Percentiles rank a stretch among this genome's conserved stretches.
phyloP scores from a whole-genome alignment of 2,797 vertebrate genomes.

The Schizopygopsis malacanthus region DNA sequence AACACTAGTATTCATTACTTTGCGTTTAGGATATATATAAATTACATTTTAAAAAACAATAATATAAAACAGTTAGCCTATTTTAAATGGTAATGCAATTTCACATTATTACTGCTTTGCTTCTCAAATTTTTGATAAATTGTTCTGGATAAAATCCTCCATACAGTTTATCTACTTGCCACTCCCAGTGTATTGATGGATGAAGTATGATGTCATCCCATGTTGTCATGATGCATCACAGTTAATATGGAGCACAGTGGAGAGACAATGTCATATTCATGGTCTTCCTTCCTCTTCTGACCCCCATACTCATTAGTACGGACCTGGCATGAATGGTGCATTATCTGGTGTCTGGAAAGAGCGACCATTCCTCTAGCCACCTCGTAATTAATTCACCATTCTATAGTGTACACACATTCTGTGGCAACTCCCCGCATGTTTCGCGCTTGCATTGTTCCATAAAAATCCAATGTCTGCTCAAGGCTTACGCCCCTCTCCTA shows the following conservation, averaged over 20 bases:
- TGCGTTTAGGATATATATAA: neutral
- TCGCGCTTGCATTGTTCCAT: conserved; percentile 7
- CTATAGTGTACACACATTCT: conserved; percentile 46
- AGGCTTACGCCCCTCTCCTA: conserved; percentile 39
- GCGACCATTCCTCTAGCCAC: conserved; percentile 26
- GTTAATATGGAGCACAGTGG: conserved; percentile 58
- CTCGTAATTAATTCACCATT: conserved; percentile 53
- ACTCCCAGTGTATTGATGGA: conserved; percentile 34
- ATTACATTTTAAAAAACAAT: neutral
- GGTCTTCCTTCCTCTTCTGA: conserved; percentile 44
- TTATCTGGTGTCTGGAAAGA: conserved; percentile 52
- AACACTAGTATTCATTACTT: neutral
- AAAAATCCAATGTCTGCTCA: conserved; percentile 34
- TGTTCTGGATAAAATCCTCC: neutral
- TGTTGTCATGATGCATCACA: neutral
- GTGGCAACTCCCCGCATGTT: conserved; percentile 21
- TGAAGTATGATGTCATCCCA: conserved; percentile 64
- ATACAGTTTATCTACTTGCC: neutral
- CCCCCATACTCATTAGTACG: conserved; percentile 56
- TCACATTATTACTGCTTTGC: neutral
- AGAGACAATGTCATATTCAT: conserved; percentile 72
- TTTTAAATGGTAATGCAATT: neutral
- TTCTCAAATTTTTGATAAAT: neutral
- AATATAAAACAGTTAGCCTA: neutral
- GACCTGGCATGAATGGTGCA: conserved; percentile 52